A percentile compares a stretch with the other conserved stretches of the same genome.
phyloP scores from a whole-genome alignment of 1,140 invertebrate species.

The Diorhabda carinulata region DNA sequence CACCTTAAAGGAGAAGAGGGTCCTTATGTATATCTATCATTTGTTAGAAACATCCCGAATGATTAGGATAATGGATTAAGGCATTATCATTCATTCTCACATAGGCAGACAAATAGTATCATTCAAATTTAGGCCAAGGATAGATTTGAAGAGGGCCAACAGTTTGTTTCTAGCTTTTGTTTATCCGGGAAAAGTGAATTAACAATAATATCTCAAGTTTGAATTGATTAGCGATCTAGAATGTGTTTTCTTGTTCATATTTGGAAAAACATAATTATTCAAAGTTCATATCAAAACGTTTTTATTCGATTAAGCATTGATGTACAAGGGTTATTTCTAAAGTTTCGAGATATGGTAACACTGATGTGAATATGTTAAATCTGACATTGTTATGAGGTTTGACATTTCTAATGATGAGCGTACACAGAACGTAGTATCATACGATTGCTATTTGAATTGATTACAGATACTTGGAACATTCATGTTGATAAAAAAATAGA shows the following conservation, averaged over 20 bases:
- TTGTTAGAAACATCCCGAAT: conserved; percentile 1
- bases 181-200: background rate
- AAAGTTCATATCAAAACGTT: no score
- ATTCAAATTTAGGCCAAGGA: conserved; percentile 9
- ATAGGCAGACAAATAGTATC: conserved; percentile 14
- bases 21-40: conserved; percentile 5
- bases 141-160: background rate
- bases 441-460: no score
- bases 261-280: no score
- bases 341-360: no score
- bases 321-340: no score
- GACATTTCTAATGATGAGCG: no score
- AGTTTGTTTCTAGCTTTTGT: background rate
- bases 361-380: no score
- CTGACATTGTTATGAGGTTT: no score
- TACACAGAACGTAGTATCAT: no score
- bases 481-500: no score
- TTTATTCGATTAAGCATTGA: no score
- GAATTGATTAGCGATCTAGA: background rate
- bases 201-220: background rate
- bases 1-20: conserved; percentile 7
- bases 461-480: no score
- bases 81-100: conserved; percentile 22
- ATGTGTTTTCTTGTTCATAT: background rate
- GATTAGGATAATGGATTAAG: conserved; percentile 26